Percentiles rank a stretch among this genome's conserved stretches.
Evolutionary conservation across 2,888 invertebrate species (phyloP).

Genomic region (Drosophila emarginata): DNA sequence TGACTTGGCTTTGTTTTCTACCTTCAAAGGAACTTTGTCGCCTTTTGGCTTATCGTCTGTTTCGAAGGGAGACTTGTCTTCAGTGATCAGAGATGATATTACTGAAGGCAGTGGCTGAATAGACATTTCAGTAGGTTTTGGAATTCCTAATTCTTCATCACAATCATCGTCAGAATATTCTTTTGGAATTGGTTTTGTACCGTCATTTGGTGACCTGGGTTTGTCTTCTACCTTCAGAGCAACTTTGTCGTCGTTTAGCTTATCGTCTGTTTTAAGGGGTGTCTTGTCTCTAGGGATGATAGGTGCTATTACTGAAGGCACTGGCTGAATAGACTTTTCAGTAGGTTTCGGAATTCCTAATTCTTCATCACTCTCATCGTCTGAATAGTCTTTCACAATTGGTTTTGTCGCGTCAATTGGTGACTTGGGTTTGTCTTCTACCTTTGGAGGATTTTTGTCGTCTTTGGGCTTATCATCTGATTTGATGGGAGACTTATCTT

Average conservation of each 20-base stretch:
- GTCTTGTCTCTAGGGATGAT: not conserved
- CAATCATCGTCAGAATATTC: too few relatives aligned
- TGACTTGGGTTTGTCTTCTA: slow-evolving; percentile 19
- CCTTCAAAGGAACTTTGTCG: too few relatives aligned
- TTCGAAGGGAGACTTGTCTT: too few relatives aligned
- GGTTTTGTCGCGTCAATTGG: not conserved
- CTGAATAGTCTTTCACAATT: slow-evolving; percentile 10
- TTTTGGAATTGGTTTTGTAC: too few relatives aligned
- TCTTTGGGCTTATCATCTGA: slow-evolving; percentile 19
- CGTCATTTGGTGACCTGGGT: slow-evolving; percentile 27
- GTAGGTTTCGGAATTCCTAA: slow-evolving; percentile 9
- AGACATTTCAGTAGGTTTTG: too few relatives aligned
- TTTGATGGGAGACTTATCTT: slow-evolving; percentile 9
- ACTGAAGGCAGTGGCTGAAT: too few relatives aligned
- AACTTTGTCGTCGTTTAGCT: slow-evolving; percentile 5
- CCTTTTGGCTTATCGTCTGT: too few relatives aligned
- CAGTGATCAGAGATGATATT: too few relatives aligned
- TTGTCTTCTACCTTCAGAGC: slow-evolving; percentile 13
- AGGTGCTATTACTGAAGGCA: not conserved
- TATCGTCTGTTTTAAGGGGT: slow-evolving; percentile 3
- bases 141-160: too few relatives aligned
- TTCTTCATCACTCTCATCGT: slow-evolving; percentile 25
- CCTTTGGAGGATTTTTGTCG: not conserved
- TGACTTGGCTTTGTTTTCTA: too few relatives aligned
- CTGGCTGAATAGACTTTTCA: slow-evolving; percentile 2